A percentile compares a stretch with the other conserved stretches of the same genome.
Evolutionary conservation across 2,113 vertebrate species (phyloP).

Genomic region (Deroptyus accipitrinus): DNA sequence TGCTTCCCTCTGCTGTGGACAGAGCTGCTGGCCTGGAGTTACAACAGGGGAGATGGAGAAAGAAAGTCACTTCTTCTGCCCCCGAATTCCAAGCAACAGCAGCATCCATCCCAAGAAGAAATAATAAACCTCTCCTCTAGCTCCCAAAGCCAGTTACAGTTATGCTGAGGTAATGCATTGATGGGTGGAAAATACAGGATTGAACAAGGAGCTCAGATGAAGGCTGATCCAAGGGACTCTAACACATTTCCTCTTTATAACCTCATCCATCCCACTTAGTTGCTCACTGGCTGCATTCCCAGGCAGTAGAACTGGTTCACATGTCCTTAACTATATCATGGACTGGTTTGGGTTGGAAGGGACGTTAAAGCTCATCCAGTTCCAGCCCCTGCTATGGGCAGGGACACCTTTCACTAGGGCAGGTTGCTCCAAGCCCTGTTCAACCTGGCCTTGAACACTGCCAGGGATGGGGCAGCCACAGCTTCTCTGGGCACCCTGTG

Average conservation of each 20-base stretch:
- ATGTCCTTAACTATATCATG: neutral
- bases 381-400: neutral
- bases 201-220: neutral
- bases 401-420: neutral
- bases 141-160: neutral
- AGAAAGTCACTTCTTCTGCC: neutral
- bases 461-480: neutral
- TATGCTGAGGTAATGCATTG: neutral
- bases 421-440: neutral
- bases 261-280: neutral
- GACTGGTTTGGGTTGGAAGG: neutral
- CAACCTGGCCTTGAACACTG: neutral
- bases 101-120: neutral
- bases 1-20: neutral
- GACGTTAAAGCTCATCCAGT: neutral
- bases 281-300: neutral
- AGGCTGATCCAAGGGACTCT: neutral
- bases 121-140: neutral
- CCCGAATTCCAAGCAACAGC: neutral
- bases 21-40: neutral
- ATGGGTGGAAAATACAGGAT: neutral
- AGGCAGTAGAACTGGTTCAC: neutral
- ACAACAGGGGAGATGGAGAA: neutral
- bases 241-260: neutral
- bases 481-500: neutral